These are phyloP conservation scores for Porites lobata DNA, from an alignment of 92 coral and sea anemone species.

Conservation along the genomic window DNA sequence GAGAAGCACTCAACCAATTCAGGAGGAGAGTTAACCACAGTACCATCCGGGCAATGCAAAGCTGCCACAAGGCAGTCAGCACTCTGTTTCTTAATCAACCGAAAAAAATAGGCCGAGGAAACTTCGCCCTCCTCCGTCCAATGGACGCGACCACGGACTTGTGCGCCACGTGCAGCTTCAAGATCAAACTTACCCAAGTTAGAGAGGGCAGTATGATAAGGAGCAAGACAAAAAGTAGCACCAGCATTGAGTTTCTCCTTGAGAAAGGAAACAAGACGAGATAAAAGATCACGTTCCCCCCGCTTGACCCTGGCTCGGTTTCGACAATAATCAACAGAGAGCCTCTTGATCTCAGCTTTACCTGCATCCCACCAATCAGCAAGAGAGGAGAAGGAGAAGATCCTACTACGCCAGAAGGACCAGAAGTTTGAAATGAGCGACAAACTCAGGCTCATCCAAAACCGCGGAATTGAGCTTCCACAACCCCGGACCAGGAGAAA, in stretches of 20 bases:
- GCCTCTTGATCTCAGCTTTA: conserved; percentile 13
- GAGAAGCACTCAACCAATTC: not conserved
- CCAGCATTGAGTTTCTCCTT: not conserved
- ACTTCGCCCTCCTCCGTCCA: conserved; percentile 66
- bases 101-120: conserved; percentile 40
- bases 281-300: not conserved
- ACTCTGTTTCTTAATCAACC: not conserved
- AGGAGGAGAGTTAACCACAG: not conserved
- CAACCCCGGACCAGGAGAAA: conserved; percentile 39
- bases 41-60: not conserved
- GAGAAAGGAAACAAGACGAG: not conserved
- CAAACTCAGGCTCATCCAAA: conserved; percentile 20
- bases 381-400: conserved; percentile 14
- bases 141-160: not conserved
- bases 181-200: not conserved
- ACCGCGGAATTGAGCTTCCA: conserved; percentile 76
- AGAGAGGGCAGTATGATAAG: not conserved
- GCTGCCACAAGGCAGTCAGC: not conserved
- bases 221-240: not conserved
- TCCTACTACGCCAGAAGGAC: conserved; percentile 21
- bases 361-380: conserved; percentile 73
- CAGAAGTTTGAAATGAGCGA: conserved; percentile 25
- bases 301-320: too few relatives aligned
- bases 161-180: not conserved
- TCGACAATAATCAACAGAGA: not conserved